Evolutionary conservation across 1,140 invertebrate species (phyloP).

Genomic region (Scaptomyza montana): DNA sequence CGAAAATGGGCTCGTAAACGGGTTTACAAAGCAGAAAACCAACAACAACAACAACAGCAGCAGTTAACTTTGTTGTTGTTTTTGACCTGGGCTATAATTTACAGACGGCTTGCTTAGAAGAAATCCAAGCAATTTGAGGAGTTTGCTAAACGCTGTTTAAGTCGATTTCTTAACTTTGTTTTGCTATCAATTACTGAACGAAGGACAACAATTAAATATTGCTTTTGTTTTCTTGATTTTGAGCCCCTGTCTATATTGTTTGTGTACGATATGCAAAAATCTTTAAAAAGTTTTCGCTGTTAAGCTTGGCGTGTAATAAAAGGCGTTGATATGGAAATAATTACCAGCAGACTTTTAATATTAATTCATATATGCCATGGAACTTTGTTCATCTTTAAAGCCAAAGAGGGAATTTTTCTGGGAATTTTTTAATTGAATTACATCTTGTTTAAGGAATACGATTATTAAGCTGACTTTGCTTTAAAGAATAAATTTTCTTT

Average conservation of each 20-base stretch:
- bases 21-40: slow-evolving; percentile 47
- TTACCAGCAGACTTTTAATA: slow-evolving; percentile 69
- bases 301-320: slow-evolving; percentile 29
- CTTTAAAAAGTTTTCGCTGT: slow-evolving; percentile 52
- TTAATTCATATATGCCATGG: slow-evolving; percentile 25
- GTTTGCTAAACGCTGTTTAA: slow-evolving; percentile 41
- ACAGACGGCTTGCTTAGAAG: slow-evolving; percentile 76
- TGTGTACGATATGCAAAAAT: slow-evolving; percentile 47
- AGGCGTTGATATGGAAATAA: slow-evolving; percentile 74
- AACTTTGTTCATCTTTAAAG: too few relatives aligned
- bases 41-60: background rate
- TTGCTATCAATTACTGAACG: slow-evolving; percentile 65
- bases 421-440: too few relatives aligned
- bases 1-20: slow-evolving; percentile 26
- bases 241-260: slow-evolving; percentile 12
- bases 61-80: slow-evolving; percentile 4
- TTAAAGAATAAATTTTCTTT: background rate
- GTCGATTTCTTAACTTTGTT: slow-evolving; percentile 50
- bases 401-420: too few relatives aligned
- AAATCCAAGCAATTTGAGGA: slow-evolving; percentile 35
- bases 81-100: slow-evolving; percentile 58
- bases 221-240: slow-evolving; percentile 29
- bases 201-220: slow-evolving; percentile 58
- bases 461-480: background rate
- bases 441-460: too few relatives aligned